phyloP scores from a whole-genome alignment of 2,797 vertebrate genomes.

The Dipus sagitta region DNA sequence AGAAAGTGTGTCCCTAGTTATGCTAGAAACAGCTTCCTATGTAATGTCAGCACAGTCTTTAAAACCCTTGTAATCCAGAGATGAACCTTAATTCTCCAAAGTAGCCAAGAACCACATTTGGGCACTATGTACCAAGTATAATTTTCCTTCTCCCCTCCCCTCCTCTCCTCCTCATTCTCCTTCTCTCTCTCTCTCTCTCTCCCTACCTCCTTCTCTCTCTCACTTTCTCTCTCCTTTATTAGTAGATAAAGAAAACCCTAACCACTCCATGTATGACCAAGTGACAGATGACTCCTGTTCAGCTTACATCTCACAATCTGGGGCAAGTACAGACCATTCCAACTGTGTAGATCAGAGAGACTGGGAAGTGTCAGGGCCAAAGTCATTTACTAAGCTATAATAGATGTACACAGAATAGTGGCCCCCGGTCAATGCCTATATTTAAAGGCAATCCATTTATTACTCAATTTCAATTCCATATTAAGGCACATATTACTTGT shows the following conservation, averaged over 20 bases:
- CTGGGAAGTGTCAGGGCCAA: not conserved
- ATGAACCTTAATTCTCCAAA: not conserved
- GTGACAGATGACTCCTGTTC: not conserved
- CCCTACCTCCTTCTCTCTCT: not conserved
- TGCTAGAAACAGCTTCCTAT: not conserved
- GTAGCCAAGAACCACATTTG: not conserved
- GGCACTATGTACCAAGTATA: not conserved
- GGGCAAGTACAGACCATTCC: not conserved
- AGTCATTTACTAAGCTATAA: not conserved
- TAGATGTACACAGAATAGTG: not conserved
- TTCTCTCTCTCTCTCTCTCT: not conserved
- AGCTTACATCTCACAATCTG: not conserved
- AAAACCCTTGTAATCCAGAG: not conserved
- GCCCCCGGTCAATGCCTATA: not conserved
- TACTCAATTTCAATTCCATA: conserved; percentile 50
- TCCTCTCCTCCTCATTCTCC: not conserved
- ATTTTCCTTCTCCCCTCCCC: not conserved
- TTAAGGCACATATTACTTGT: not conserved
- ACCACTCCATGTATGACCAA: not conserved
- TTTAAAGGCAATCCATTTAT: not conserved
- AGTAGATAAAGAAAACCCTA: not conserved
- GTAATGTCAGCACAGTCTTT: not conserved
- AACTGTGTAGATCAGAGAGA: not conserved
- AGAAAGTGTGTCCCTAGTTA: not conserved
- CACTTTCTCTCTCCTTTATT: not conserved